Percentiles rank a stretch among this genome's conserved stretches.
These are phyloP conservation scores for Ips nitidus DNA, from an alignment of 1,140 invertebrate genomes.

Conservation along the genomic window DNA sequence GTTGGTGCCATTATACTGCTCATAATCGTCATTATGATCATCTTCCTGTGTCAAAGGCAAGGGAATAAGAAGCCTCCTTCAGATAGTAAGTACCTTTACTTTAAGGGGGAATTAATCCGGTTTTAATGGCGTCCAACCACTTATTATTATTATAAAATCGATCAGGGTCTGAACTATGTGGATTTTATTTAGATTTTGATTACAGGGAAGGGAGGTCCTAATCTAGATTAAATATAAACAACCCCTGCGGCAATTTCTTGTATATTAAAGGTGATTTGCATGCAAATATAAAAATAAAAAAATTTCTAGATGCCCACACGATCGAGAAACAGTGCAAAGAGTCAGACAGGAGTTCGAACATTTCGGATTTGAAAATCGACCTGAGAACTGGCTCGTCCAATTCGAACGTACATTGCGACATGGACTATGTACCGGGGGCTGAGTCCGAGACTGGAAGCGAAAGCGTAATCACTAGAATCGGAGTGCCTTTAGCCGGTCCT, in stretches of 20 bases:
- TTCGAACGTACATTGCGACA: constrained; percentile 67
- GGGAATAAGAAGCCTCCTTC: constrained; percentile 49
- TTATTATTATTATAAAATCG: neutral
- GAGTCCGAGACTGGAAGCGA: constrained; percentile 53
- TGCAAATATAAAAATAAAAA: neutral
- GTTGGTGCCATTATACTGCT: constrained; percentile 57
- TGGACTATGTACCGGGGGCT: constrained; percentile 56
- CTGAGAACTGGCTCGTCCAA: constrained; percentile 80
- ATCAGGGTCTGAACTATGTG: constrained; percentile 9
- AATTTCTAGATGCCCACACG: constrained; percentile 52
- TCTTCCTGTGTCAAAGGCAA: constrained; percentile 59
- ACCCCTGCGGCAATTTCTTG: neutral
- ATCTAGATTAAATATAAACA: constrained; percentile 12
- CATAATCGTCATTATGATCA: constrained; percentile 57
- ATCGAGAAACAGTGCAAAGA: constrained; percentile 81
- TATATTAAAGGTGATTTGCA: neutral
- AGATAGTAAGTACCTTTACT: constrained; percentile 44
- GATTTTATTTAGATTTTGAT: constrained; percentile 13
- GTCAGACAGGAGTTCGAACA: constrained; percentile 84
- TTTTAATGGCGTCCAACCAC: neutral
- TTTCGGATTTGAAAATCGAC: constrained; percentile 88
- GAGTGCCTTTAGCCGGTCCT: constrained; percentile 73
- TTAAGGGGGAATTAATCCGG: neutral
- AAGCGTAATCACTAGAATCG: constrained; percentile 53
- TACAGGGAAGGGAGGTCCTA: neutral